Base-by-base conservation (phyloP, 2,113 vertebrate species). In the Cacatua alba region DNA sequence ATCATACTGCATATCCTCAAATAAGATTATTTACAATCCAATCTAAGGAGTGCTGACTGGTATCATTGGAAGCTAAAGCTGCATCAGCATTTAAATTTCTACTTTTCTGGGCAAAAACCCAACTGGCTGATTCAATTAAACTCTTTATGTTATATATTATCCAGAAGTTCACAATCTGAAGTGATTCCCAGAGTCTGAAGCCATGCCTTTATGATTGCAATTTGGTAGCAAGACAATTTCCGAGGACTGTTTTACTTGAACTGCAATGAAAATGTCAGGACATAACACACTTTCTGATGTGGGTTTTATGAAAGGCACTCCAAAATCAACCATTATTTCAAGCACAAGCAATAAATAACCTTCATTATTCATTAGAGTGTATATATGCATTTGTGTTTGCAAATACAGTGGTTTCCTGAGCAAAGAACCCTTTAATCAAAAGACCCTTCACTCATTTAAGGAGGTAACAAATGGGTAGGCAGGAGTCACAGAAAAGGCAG, bases 1-100 rank as follows among this genome's bases (percentile, higher is more conserved):
- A 97, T 97, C 93, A 88, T 93, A 97, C 91, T 96, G 96, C 97
- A 92, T 97, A 97, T 96, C 96, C 81, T 76, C 97, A 98, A 98
- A 98, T 97, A 98, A 98, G 97, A 98, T 98, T 98, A 98, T 98
- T 98, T 98, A 98, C 98, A 98, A 98, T 98, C 98, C 97, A 98
- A 98, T 98, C 98, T 98, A 98, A 98, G 97, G 98, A 98, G 93
- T 98, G 98, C 98, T 98, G 98, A 98, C 98, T 98, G 92, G 96
- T 98, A 96, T 95, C 97, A 97, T 98, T 98, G 97, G 95, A 97
- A 97, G 92, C 97, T 96, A 96, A 96, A 97, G 98, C 98, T 98
- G 98, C 95, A 98, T 98, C 98, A 98, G 98, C 98, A 98, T 98
- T 98, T 98, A 98, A 98, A 98, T 98, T 98, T 97, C 96, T 97